Evolutionary conservation across 2,113 vertebrate genomes (phyloP).

Genomic region (Bucco capensis): DNA sequence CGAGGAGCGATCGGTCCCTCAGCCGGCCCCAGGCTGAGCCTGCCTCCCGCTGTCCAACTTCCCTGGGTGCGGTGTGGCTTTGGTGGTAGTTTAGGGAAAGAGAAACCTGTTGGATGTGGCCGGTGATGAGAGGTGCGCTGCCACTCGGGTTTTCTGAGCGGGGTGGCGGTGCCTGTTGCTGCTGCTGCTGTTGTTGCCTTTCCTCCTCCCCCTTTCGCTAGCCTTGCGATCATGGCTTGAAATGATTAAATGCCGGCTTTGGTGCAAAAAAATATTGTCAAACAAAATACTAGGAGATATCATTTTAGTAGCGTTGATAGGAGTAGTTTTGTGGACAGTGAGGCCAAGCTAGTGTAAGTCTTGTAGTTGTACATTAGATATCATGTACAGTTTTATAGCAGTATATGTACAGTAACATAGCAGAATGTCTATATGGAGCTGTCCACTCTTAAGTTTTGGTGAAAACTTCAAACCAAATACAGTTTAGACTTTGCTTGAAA

Average conservation of each 20-base stretch:
- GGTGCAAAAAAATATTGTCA: not conserved
- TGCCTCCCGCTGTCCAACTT: not conserved
- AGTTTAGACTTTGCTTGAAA: not conserved
- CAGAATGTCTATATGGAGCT: not conserved
- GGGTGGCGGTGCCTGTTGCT: slow-evolving; percentile 12
- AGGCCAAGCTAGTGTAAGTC: not conserved
- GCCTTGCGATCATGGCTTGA: not conserved
- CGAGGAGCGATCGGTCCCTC: not conserved
- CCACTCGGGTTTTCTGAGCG: not conserved
- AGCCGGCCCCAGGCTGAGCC: not conserved
- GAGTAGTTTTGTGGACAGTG: not conserved
- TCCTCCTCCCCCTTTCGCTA: not conserved
- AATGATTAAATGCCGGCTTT: not conserved
- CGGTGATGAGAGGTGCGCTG: not conserved
- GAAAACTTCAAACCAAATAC: not conserved
- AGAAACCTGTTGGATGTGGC: not conserved
- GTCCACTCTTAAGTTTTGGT: not conserved
- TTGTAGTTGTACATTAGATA: rapidly evolving
- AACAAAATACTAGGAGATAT: not conserved
- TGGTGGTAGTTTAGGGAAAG: not conserved
- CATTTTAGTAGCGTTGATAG: not conserved
- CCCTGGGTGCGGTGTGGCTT: not conserved
- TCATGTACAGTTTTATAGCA: not conserved
- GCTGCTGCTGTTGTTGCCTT: not conserved
- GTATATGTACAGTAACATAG: too few relatives aligned